Conservation (phyloP, 2,797 vertebrate genomes). For the Leucoraja ocellata region DNA sequence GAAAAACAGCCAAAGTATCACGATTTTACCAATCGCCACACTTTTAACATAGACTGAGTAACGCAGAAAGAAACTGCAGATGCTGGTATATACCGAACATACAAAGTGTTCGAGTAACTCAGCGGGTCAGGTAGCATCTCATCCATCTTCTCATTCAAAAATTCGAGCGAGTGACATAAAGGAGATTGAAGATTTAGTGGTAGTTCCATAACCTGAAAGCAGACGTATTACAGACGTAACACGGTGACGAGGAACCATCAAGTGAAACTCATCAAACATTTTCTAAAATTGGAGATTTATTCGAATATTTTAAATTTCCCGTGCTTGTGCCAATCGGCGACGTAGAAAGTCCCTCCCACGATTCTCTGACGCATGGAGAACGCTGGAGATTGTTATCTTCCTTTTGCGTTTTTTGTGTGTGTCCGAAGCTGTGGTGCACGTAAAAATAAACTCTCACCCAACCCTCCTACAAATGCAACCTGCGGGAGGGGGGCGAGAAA, state of each 20-base stretch:
- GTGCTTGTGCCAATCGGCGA: not conserved
- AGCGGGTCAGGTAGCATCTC: too few species aligned
- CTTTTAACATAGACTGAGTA: not conserved
- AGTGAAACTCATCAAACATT: not conserved
- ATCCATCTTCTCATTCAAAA: not conserved
- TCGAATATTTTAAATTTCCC: conserved; percentile 10
- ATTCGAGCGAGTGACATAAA: not conserved
- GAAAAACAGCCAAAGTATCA: not conserved
- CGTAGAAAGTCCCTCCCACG: conserved; percentile 9
- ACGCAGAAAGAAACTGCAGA: too few species aligned
- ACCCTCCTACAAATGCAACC: not conserved
- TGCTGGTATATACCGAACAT: too few species aligned
- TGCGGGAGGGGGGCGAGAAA: too few species aligned
- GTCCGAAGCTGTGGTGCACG: not conserved
- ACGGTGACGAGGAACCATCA: not conserved
- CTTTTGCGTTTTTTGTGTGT: not conserved
- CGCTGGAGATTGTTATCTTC: not conserved
- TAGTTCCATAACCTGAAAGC: not conserved
- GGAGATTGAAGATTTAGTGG: not conserved
- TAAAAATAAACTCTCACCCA: not conserved
- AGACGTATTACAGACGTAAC: not conserved
- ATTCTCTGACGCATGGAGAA: conserved; percentile 2
- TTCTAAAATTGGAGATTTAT: not conserved
- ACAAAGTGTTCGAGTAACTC: too few species aligned
- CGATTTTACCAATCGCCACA: not conserved